phyloP scores from a whole-genome alignment of 2,888 invertebrate species.

The Dorcus hopei region DNA sequence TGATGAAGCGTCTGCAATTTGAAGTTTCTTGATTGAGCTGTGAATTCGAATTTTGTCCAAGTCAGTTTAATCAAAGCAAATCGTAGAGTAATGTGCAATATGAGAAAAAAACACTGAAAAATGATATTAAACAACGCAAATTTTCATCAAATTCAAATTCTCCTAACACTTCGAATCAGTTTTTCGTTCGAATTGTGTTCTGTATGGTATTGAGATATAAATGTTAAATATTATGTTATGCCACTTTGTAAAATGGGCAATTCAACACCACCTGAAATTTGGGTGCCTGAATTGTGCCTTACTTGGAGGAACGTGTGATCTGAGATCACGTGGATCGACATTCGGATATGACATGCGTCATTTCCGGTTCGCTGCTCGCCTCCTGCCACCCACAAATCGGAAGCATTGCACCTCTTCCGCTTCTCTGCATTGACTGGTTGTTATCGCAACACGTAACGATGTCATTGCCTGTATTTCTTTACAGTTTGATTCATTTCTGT shows the following conservation, averaged over 20 bases:
- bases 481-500: conserved; percentile 2
- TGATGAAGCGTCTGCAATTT: too few relatives aligned
- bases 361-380: conserved; percentile 33
- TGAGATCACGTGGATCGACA: conserved; percentile 32
- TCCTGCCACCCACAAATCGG: conserved; percentile 27
- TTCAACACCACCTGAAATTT: background rate
- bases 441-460: conserved; percentile 25
- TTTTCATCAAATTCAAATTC: too few relatives aligned
- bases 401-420: conserved; percentile 18
- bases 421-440: conserved; percentile 19
- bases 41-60: too few relatives aligned
- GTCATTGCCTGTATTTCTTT: conserved; percentile 19
- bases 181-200: too few relatives aligned
- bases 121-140: too few relatives aligned
- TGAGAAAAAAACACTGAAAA: too few relatives aligned
- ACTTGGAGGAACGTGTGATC: conserved; percentile 19
- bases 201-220: too few relatives aligned
- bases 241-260: background rate
- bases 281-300: background rate
- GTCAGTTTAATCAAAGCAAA: too few relatives aligned
- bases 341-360: conserved; percentile 35
- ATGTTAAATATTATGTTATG: too few relatives aligned
- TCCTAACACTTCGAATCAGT: too few relatives aligned
- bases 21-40: too few relatives aligned
- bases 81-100: too few relatives aligned